These are phyloP conservation scores for Drosophila peninsularis DNA, from an alignment of 2,888 invertebrate species.

Conservation along the genomic window DNA sequence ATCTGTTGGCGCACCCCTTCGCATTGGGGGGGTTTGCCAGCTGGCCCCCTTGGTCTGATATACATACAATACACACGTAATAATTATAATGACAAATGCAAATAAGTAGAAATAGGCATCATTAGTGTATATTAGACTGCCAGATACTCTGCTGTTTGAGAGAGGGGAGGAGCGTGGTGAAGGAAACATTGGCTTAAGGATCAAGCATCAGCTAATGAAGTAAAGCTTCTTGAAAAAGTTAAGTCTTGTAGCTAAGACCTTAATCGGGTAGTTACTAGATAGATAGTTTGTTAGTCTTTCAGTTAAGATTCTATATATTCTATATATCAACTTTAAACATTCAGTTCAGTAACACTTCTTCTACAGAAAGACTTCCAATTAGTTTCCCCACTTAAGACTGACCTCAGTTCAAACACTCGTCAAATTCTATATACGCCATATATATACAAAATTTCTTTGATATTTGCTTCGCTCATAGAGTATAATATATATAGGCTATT, in stretches of 20 bases:
- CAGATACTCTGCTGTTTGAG: slow-evolving; percentile 4
- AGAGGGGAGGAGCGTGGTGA: neutral
- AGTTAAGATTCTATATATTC: neutral
- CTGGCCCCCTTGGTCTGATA: slow-evolving; percentile 18
- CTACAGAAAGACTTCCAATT: neutral
- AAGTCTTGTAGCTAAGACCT: neutral
- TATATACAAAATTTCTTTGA: neutral
- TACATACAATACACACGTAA: slow-evolving; percentile 32
- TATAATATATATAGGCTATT: neutral
- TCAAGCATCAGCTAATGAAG: neutral
- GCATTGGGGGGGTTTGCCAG: neutral
- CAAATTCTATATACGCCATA: neutral
- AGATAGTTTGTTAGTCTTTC: neutral
- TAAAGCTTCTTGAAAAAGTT: too few relatives aligned
- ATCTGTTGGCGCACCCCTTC: slow-evolving; percentile 19
- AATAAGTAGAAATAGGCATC: slow-evolving; percentile 15
- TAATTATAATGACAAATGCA: slow-evolving; percentile 78
- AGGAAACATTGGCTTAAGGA: neutral
- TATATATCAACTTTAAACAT: neutral
- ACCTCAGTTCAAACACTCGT: neutral
- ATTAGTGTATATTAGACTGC: neutral
- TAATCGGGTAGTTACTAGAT: too few relatives aligned
- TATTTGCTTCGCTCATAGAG: neutral
- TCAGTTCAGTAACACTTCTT: neutral
- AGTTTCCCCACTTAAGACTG: neutral